These are phyloP conservation scores for Gallirallus australis DNA, from an alignment of 2,797 vertebrate species.

Conservation along the genomic window DNA sequence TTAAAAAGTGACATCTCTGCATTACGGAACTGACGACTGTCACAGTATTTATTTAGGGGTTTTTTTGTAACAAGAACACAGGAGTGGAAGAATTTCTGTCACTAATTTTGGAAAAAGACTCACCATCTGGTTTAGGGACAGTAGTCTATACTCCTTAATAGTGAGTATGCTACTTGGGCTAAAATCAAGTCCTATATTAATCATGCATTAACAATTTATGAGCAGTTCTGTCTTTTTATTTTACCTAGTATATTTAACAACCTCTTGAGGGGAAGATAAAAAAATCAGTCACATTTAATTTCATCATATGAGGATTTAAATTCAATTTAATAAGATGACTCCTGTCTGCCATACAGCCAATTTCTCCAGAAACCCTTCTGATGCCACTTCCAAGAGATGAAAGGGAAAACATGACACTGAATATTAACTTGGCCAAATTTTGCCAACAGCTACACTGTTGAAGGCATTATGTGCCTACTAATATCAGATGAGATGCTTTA, in stretches of 20 bases:
- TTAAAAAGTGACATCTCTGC: background rate
- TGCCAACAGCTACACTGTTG: background rate
- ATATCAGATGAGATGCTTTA: background rate
- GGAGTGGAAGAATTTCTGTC: background rate
- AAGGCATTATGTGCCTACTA: background rate
- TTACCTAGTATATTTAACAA: constrained; percentile 17
- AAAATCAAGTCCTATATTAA: constrained; percentile 29
- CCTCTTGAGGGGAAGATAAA: background rate
- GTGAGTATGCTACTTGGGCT: background rate
- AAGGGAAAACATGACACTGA: background rate
- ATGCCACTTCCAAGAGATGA: background rate
- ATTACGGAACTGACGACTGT: background rate
- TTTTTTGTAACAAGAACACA: background rate
- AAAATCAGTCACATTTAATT: background rate
- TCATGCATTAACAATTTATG: background rate
- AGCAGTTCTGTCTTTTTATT: background rate
- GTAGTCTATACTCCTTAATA: background rate
- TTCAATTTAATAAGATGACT: background rate
- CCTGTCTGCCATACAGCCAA: background rate
- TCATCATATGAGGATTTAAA: constrained; percentile 25
- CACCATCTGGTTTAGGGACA: background rate
- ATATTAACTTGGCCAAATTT: background rate
- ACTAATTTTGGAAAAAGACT: background rate
- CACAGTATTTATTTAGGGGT: background rate
- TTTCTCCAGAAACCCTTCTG: background rate